Base-by-base conservation (phyloP, 2,797 vertebrate genomes). In the Cynodonichthys magdalenae region DNA sequence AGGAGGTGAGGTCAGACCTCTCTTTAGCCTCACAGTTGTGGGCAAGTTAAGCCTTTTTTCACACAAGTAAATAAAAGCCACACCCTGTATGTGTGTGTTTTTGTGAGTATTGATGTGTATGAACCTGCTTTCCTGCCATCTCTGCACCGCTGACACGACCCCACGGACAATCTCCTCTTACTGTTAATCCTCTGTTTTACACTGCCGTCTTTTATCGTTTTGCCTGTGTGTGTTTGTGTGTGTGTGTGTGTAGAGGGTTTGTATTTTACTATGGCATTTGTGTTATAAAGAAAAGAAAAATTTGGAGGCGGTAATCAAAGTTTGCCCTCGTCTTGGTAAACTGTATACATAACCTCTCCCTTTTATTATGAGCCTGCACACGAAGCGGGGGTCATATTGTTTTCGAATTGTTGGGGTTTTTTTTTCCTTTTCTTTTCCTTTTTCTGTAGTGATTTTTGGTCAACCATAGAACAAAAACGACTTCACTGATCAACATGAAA, bases 21-120 rank as follows among this genome's bases (percentile, higher is more conserved):
- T 90, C 88, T 92, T 92, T 93, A 93, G 86, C 91, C 90, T 93
- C 92, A 90, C 93, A 93, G 92, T 82, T 84, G 87, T 67, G 72
- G 83, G 71, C 47, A n/a, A 83, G 85, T 89, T 91, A 90, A 91
- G 85, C 86, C 84, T 81, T 86, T 82, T 86, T 88, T 78, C 87
- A 86, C 77, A 69, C 87, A 84, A 89, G 84, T 89, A 84, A 86
- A 90, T 82, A 90, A 70, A 87, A 86, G 71, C 84, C 87, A 87
- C 84, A 87, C 84, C 89, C 85, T 71, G 47, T 50, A 55, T 46
- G 53, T 53, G 66, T 68, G 47, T 67, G 56, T 24, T 71, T 66
- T 60, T 63, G 57, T 63, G 65, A 48, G 48, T 63, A 62, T 67
- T 39, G 1, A 39, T 57, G 67, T 61, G 48, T 59, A 9, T 60